A percentile compares a stretch with the other conserved stretches of the same genome.
phyloP scores from a whole-genome alignment of 2,888 invertebrate species.

The Drosophila vallismaia region DNA sequence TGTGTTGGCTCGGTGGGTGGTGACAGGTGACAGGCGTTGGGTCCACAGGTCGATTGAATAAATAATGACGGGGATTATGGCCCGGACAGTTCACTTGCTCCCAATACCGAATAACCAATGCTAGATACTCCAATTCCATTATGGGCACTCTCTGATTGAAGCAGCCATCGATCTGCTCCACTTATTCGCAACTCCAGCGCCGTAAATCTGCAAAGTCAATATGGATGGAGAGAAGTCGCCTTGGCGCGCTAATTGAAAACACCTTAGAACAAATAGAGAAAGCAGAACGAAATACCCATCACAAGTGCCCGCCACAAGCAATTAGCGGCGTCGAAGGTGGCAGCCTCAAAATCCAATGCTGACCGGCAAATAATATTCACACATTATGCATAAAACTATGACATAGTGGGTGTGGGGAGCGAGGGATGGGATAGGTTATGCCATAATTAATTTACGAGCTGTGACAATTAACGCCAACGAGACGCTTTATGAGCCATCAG shows the following conservation, averaged over 20 bases:
- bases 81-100: conserved; percentile 26
- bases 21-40: conserved; percentile 52
- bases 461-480: conserved; percentile 72
- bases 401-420: conserved; percentile 11
- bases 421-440: conserved; percentile 55
- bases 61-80: conserved; percentile 70
- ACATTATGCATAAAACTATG: conserved; percentile 12
- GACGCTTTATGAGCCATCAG: conserved; percentile 50
- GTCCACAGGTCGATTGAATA: conserved; percentile 69
- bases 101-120: conserved; percentile 18
- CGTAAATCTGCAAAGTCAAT: conserved; percentile 39
- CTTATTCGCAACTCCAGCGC: conserved; percentile 50
- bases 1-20: conserved; percentile 48
- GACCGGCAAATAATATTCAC: conserved; percentile 8
- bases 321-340: conserved; percentile 74
- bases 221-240: conserved; percentile 40
- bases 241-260: conserved; percentile 72
- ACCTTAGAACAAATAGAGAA: conserved; percentile 75
- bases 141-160: conserved; percentile 1
- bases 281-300: conserved; percentile 17
- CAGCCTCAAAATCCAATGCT: conserved; percentile 39
- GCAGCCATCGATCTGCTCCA: conserved; percentile 40
- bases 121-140: conserved; percentile 20
- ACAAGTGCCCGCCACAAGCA: conserved; percentile 66
- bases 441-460: conserved; percentile 80